Conservation (phyloP, 2,113 vertebrate genomes). For the Pelecanoides urinatrix region DNA sequence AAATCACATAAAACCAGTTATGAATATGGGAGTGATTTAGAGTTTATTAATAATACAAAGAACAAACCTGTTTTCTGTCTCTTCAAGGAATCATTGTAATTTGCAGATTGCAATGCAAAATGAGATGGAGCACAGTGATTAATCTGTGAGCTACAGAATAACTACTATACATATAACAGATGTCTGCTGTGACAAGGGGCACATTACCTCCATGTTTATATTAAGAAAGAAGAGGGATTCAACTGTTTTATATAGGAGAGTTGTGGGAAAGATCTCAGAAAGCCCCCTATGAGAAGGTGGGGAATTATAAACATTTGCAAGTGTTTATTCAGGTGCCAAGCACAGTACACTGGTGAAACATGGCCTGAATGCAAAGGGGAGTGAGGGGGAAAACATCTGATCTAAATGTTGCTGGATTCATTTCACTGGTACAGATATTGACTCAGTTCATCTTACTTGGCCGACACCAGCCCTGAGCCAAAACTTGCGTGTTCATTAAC, state of each 20-base stretch:
- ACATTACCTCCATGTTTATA: slow-evolving; percentile 77
- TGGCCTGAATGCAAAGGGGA: background rate
- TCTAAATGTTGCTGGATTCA: slow-evolving; percentile 41
- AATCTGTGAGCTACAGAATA: slow-evolving; percentile 63
- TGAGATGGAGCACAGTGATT: slow-evolving; percentile 67
- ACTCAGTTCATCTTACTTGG: slow-evolving; percentile 52
- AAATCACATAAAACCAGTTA: background rate
- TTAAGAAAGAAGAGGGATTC: slow-evolving; percentile 58
- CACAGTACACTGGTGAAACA: slow-evolving; percentile 36
- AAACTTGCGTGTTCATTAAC: slow-evolving; percentile 36
- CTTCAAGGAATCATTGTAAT: slow-evolving; percentile 58
- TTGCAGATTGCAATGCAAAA: slow-evolving; percentile 65
- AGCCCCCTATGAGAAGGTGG: slow-evolving; percentile 46
- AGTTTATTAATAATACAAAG: slow-evolving; percentile 26
- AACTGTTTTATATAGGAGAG: slow-evolving; percentile 42
- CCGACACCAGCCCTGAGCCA: slow-evolving; percentile 14
- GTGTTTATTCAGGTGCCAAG: slow-evolving; percentile 74
- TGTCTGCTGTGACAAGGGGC: slow-evolving; percentile 73
- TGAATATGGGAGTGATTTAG: slow-evolving; percentile 16
- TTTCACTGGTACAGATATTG: slow-evolving; percentile 58
- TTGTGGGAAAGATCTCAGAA: slow-evolving; percentile 59
- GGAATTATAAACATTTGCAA: slow-evolving; percentile 71
- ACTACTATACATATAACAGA: slow-evolving; percentile 68
- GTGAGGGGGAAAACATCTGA: background rate
- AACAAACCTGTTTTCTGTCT: slow-evolving; percentile 65